These are phyloP conservation scores for Eupithecia centaureata DNA, from an alignment of 2,888 invertebrate species.

Conservation along the genomic window DNA sequence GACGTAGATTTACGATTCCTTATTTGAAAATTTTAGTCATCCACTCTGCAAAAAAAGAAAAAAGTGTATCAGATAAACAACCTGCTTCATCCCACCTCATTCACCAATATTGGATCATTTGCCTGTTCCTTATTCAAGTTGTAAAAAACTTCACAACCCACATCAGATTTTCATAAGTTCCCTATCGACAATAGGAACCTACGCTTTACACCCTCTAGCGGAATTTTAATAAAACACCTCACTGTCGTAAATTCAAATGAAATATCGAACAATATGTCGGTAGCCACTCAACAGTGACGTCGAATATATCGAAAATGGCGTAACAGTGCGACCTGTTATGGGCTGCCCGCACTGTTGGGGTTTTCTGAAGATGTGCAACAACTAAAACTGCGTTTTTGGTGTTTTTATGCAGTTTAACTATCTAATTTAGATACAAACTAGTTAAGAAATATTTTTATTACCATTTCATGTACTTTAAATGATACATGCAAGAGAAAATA, in stretches of 20 bases:
- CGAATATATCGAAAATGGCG: too few species aligned
- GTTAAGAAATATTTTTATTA: too few species aligned
- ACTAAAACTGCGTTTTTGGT: too few species aligned
- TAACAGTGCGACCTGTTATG: too few species aligned
- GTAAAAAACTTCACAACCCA: constrained; percentile 13
- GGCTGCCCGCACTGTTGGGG: too few species aligned
- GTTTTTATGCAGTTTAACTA: too few species aligned
- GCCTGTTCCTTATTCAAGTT: not conserved
- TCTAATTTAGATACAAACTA: too few species aligned
- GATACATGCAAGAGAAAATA: too few species aligned
- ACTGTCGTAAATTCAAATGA: constrained; percentile 56
- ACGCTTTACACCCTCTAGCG: constrained; percentile 54
- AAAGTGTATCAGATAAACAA: not conserved
- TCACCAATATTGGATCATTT: not conserved
- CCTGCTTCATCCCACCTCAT: not conserved
- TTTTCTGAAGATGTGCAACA: too few species aligned
- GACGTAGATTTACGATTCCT: too few species aligned
- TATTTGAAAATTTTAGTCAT: not conserved
- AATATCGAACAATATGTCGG: constrained; percentile 57
- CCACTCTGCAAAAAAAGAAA: not conserved
- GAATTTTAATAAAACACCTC: constrained; percentile 65
- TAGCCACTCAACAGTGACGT: too few species aligned
- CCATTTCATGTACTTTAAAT: too few species aligned
- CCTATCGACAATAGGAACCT: constrained; percentile 46
- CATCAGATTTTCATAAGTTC: constrained; percentile 35